These are phyloP conservation scores for Elaeidobius kamerunicus DNA, from an alignment of 2,888 invertebrate species.

Conservation along the genomic window DNA sequence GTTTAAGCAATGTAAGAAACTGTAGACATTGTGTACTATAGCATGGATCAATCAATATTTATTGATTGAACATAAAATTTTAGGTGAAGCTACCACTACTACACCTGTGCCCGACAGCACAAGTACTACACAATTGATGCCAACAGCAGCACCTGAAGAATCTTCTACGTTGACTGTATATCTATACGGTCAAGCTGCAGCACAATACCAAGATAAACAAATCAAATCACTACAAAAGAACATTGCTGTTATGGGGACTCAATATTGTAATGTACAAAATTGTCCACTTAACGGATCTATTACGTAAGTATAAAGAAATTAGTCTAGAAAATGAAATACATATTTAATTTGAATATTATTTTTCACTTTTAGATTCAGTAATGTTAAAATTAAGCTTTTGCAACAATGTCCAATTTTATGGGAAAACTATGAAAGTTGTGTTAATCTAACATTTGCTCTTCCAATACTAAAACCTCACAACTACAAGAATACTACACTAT, in stretches of 20 bases:
- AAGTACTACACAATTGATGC: slow-evolving; percentile 30
- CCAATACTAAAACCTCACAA: slow-evolving; percentile 29
- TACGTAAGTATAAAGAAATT: slow-evolving; percentile 29
- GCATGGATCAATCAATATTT: too few species aligned
- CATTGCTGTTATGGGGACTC: slow-evolving; percentile 32
- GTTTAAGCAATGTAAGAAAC: too few species aligned
- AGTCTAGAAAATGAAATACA: slow-evolving; percentile 2
- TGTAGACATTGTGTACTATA: too few species aligned
- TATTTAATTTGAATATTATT: neutral
- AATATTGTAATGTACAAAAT: slow-evolving; percentile 32
- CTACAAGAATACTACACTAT: slow-evolving; percentile 12
- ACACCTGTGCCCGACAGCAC: slow-evolving; percentile 31
- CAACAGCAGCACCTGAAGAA: slow-evolving; percentile 30
- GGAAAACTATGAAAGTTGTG: slow-evolving; percentile 31
- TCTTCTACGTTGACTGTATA: slow-evolving; percentile 28
- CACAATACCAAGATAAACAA: slow-evolving; percentile 16
- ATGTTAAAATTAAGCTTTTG: slow-evolving; percentile 29
- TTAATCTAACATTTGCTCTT: slow-evolving; percentile 31
- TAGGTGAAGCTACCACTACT: slow-evolving; percentile 31
- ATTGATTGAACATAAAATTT: neutral
- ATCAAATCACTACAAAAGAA: slow-evolving; percentile 17
- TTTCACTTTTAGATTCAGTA: slow-evolving; percentile 30
- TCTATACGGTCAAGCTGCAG: slow-evolving; percentile 25
- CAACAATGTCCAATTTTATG: slow-evolving; percentile 28
- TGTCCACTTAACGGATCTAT: slow-evolving; percentile 31